Evolutionary conservation across 2,888 invertebrate genomes (phyloP), one percentile per base, ranked within the genome.

Genomic region (Leptinotarsa haldemani): DNA sequence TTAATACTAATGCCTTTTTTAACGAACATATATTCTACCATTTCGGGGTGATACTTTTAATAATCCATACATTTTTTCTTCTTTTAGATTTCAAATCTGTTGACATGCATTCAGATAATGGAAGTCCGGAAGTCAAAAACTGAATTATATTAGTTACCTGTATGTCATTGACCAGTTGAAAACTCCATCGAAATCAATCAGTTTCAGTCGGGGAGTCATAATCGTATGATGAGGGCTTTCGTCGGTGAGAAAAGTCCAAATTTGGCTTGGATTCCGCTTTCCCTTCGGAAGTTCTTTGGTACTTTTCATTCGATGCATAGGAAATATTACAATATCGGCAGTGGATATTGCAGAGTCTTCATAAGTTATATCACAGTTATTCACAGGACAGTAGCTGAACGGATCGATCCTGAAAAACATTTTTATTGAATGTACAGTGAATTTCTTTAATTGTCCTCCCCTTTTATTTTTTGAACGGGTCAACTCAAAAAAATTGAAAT

Each of bases 121-220:
- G 30, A 40, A 40, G 30, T 40, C 30, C 2, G 30, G 30, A 40
- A 40, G 5, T 50, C 50, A 50, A 50, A 50, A 50, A 13, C 4
- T 16, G 13, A 12, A 52, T 25, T 5, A 50, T 22, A 25, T 70
- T 22, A 70, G 30, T 68, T 84, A 93, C 90, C 90, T 89, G 83
- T 91, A 93, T 2, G 90, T 90, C 92, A 93, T 92, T 0, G 93
- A 92, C 93, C 93, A 93, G 83, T 93, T 93, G 81, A 93, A 95
- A n/a, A 92, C 77, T 16, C 90, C 89, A 75, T 91, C 88, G 78
- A 91, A 90, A 46, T 89, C 84, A 2, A 83, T 81, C 2, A 89
- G 81, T 1, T 88, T 86, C 53, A 83, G 74, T 69, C 82, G 82
- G 0, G 88, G 80, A 53, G 88, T 79, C 0, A 90, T 82, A 81